Conservation (phyloP, 2,888 invertebrate genomes). For the Onthophagus sagittarius region DNA sequence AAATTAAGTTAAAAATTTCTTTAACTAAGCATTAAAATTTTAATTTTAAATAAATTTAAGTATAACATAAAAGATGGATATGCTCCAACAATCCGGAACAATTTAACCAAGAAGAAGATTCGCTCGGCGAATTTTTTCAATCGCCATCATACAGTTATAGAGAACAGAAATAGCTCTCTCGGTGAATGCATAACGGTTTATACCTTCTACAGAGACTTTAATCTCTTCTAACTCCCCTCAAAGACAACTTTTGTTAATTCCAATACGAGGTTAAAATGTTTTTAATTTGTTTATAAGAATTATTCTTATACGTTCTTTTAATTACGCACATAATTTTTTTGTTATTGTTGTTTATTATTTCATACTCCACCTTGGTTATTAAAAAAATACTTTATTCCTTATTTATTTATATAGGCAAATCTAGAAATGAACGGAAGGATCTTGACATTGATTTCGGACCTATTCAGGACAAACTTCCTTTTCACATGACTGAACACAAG, state of each 20-base stretch:
- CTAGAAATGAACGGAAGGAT: neutral
- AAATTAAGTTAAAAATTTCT: no score
- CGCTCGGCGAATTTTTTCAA: neutral
- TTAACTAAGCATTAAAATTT: no score
- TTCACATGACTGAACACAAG: slow-evolving; percentile 20
- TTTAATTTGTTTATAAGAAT: no score
- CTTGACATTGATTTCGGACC: slow-evolving; percentile 14
- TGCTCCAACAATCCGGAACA: neutral
- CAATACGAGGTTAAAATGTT: no score
- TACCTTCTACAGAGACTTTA: neutral
- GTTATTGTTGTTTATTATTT: no score
- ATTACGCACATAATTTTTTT: no score
- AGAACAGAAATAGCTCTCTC: neutral
- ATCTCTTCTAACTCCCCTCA: no score
- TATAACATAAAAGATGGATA: neutral
- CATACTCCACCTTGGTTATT: no score
- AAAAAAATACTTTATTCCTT: no score
- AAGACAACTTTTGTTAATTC: no score
- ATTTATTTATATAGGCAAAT: neutral
- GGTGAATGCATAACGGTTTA: neutral
- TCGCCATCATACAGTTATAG: neutral
- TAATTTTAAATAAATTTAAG: neutral
- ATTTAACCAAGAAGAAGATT: neutral
- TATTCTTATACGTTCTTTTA: no score
- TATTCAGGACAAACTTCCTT: slow-evolving; percentile 5